Conservation (phyloP, 1,140 invertebrate species). For the Sarcophaga bullata region DNA sequence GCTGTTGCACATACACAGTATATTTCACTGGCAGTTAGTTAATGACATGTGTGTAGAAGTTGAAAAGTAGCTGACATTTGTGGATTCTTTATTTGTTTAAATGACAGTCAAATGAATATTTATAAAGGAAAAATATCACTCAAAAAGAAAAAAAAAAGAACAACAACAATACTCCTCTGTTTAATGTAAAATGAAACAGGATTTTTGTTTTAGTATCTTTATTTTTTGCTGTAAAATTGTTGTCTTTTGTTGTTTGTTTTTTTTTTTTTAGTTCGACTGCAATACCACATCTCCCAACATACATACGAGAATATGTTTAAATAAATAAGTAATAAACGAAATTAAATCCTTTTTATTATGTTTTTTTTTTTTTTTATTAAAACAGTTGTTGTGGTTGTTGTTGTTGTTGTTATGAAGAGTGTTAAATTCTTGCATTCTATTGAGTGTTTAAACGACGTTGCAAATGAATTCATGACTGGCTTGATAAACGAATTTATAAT, state of each 20-base stretch:
- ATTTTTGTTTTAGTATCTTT: background rate
- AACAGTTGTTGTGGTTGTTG: background rate
- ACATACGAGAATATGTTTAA: no score
- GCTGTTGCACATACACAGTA: no score
- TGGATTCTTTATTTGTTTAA: constrained; percentile 42
- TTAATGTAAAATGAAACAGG: background rate
- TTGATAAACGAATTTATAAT: no score
- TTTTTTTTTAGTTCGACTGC: background rate
- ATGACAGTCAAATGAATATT: constrained; percentile 41
- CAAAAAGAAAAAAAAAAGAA: constrained; percentile 1
- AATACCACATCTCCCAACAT: background rate
- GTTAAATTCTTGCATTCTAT: constrained; percentile 22
- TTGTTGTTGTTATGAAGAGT: background rate
- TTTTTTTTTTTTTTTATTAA: background rate
- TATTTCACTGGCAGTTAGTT: background rate
- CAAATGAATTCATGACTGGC: background rate
- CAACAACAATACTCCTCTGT: background rate
- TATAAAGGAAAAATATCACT: constrained; percentile 22
- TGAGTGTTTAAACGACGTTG: background rate
- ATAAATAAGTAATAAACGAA: constrained; percentile 19
- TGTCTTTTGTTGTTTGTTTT: no score
- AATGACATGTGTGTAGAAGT: constrained; percentile 39
- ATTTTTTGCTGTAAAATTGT: background rate
- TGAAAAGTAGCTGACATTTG: constrained; percentile 41
- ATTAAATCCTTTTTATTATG: constrained; percentile 23